A percentile compares a stretch with the other conserved stretches of the same genome.
phyloP scores from a whole-genome alignment of 2,113 vertebrate species.

The Phaethon lepturus region DNA sequence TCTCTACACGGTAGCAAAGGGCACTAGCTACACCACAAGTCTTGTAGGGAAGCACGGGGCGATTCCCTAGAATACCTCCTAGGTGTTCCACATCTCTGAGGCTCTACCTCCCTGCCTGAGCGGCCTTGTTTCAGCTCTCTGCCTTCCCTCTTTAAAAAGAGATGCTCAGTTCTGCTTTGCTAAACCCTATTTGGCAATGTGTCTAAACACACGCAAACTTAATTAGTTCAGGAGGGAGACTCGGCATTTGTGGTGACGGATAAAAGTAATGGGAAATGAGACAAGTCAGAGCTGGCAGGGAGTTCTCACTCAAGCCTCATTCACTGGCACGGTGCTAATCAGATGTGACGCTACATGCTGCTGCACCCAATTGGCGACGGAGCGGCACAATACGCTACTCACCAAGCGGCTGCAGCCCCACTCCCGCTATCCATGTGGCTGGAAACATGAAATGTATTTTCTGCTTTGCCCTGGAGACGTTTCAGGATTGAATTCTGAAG shows the following conservation, averaged over 20 bases:
- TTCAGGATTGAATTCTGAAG: slow-evolving; percentile 49
- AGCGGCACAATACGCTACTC: slow-evolving; percentile 26
- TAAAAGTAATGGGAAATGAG: slow-evolving; percentile 82
- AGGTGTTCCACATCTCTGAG: neutral
- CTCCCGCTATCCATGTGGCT: neutral
- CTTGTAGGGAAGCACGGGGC: neutral
- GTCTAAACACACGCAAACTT: slow-evolving; percentile 84
- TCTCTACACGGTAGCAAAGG: neutral
- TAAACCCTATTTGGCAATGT: slow-evolving; percentile 85
- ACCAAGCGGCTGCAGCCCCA: neutral
- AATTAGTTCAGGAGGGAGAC: slow-evolving; percentile 81
- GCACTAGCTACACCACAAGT: neutral
- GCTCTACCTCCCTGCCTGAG: neutral
- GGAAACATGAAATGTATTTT: slow-evolving; percentile 17
- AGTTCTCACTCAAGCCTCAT: slow-evolving; percentile 72
- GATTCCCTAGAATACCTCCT: neutral
- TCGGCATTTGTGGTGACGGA: slow-evolving; percentile 77
- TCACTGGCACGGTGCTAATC: slow-evolving; percentile 71
- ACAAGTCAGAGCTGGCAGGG: slow-evolving; percentile 79
- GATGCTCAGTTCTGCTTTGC: slow-evolving; percentile 84
- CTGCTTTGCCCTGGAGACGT: slow-evolving; percentile 52
- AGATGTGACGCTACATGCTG: slow-evolving; percentile 63
- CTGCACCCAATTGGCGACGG: slow-evolving; percentile 9
- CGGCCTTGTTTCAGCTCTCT: slow-evolving; percentile 20
- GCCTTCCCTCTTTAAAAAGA: slow-evolving; percentile 75